Percentiles rank a stretch among this genome's conserved stretches.
These are phyloP conservation scores for Platygyra sinensis DNA, from an alignment of 64 coral and sea anemone genomes.

Conservation along the genomic window DNA sequence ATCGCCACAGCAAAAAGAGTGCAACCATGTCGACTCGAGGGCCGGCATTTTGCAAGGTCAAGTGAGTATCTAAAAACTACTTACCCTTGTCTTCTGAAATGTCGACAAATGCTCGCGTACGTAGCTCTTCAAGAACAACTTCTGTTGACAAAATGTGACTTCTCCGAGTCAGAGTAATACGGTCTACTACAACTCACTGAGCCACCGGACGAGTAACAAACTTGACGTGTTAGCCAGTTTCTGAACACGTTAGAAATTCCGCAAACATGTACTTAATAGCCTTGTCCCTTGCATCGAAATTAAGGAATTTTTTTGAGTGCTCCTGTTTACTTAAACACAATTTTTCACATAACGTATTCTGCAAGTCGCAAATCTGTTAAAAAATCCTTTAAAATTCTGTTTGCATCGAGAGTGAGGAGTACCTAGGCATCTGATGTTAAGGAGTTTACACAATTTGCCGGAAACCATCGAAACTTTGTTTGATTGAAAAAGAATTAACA, in stretches of 20 bases:
- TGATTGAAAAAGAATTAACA: neutral
- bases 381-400: too few relatives aligned
- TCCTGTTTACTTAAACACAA: too few relatives aligned
- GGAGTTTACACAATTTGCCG: neutral
- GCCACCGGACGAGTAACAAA: slow-evolving; percentile 17
- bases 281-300: too few relatives aligned
- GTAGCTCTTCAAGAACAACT: slow-evolving; percentile 12
- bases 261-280: too few relatives aligned
- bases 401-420: too few relatives aligned
- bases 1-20: too few relatives aligned
- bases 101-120: too few relatives aligned
- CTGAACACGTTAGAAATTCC: slow-evolving; percentile 23
- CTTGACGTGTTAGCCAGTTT: neutral
- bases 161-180: neutral
- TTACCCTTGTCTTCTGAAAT: neutral
- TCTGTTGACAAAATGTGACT: neutral
- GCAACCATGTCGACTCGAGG: neutral
- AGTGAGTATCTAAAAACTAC: slow-evolving; percentile 11
- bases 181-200: too few relatives aligned
- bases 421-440: too few relatives aligned
- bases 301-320: too few relatives aligned
- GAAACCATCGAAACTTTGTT: neutral
- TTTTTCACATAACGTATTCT: too few relatives aligned
- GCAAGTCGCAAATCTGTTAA: too few relatives aligned
- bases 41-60: neutral